Evolutionary conservation across 2,113 vertebrate genomes (phyloP).

Genomic region (Dissostichus mawsoni): DNA sequence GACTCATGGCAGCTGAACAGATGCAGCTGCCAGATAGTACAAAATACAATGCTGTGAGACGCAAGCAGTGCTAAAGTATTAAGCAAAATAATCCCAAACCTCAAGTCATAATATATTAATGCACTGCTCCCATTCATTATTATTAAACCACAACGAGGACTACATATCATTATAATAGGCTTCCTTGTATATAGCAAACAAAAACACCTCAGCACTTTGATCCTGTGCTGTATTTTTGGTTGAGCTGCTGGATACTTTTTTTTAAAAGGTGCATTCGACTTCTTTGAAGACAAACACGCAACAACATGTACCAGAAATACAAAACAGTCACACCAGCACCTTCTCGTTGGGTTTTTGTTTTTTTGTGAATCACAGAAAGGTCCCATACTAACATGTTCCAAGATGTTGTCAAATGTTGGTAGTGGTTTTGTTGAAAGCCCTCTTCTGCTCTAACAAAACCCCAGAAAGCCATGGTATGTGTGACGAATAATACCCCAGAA

Average conservation of each 20-base stretch:
- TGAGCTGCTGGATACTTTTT: constrained; percentile 39
- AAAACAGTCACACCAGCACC: constrained; percentile 30
- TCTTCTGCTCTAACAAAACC: constrained; percentile 26
- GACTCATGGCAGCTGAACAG: constrained; percentile 7
- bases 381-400: constrained; percentile 5
- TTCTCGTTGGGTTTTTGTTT: constrained; percentile 2
- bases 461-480: constrained; percentile 20
- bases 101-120: constrained; percentile 48
- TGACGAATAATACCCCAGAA: constrained; percentile 21
- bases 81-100: not conserved
- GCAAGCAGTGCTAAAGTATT: constrained; percentile 22
- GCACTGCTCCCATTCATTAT: constrained; percentile 36
- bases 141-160: constrained; percentile 34
- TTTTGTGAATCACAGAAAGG: not conserved
- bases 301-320: constrained; percentile 49
- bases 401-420: not conserved
- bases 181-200: constrained; percentile 15
- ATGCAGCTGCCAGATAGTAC: constrained; percentile 14
- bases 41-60: not conserved
- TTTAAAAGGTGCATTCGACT: constrained; percentile 19
- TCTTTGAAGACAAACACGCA: constrained; percentile 61
- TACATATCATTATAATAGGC: constrained; percentile 13
- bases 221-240: constrained; percentile 39
- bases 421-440: constrained; percentile 18
- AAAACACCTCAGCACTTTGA: constrained; percentile 59